Conservation (phyloP, 1,140 invertebrate genomes). For the Bombus consobrinus region DNA sequence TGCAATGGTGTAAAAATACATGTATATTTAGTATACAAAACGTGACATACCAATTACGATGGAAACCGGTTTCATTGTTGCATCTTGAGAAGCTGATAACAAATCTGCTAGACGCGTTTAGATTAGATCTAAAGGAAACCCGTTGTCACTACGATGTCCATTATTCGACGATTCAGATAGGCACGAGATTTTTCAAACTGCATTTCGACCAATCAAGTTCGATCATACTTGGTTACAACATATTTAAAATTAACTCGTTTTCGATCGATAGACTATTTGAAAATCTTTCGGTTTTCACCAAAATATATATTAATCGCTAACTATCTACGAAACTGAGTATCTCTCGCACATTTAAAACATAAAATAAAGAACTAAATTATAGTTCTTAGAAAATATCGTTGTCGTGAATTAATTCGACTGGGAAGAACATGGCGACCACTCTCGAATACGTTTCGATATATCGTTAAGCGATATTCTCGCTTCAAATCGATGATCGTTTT, state of each 20-base stretch:
- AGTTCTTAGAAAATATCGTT: not conserved
- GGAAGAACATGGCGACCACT: slow-evolving; percentile 14
- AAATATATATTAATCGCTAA: rapidly evolving
- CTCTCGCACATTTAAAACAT: not conserved
- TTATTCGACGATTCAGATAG: not conserved
- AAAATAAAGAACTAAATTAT: not conserved
- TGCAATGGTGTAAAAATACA: not conserved
- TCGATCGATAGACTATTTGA: too few species aligned
- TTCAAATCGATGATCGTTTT: slow-evolving; percentile 56
- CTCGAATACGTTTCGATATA: slow-evolving; percentile 47
- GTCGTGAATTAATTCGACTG: slow-evolving; percentile 7
- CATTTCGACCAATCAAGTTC: slow-evolving; percentile 2
- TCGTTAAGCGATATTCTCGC: slow-evolving; percentile 46
- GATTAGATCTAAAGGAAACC: not conserved
- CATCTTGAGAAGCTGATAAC: not conserved
- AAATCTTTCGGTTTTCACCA: not conserved
- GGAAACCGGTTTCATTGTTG: not conserved
- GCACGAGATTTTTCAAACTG: not conserved
- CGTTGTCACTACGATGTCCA: not conserved
- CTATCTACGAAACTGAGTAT: not conserved
- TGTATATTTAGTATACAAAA: not conserved
- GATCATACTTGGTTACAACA: not conserved
- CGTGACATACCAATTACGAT: not conserved
- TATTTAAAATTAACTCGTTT: not conserved
- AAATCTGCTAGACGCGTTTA: not conserved